Conservation (phyloP, 2,888 invertebrate genomes). For the Zootermopsis nevadensis region DNA sequence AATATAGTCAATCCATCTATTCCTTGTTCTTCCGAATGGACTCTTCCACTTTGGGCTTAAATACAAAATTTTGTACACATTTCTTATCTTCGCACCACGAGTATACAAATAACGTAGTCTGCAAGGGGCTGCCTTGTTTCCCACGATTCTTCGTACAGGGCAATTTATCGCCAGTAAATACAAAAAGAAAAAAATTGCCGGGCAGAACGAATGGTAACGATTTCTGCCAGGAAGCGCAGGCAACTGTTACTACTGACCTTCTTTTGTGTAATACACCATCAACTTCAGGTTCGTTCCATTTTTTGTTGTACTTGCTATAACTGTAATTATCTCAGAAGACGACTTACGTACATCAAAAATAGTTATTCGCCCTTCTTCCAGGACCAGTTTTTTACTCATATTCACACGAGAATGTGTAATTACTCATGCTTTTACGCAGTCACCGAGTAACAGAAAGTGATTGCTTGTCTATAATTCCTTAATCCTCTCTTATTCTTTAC, state of each 20-base stretch:
- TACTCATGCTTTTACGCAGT: not conserved
- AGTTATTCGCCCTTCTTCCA: not conserved
- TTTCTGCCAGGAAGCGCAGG: not conserved
- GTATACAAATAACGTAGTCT: too few relatives aligned
- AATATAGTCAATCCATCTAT: too few relatives aligned
- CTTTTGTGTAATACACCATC: not conserved
- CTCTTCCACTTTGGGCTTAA: too few relatives aligned
- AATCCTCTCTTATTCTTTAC: too few relatives aligned
- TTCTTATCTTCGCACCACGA: too few relatives aligned
- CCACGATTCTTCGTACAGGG: too few relatives aligned
- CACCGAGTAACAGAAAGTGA: not conserved
- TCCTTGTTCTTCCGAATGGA: too few relatives aligned
- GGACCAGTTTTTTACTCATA: not conserved
- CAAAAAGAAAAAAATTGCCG: too few relatives aligned
- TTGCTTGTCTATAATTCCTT: not conserved
- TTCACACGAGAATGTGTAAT: conserved; percentile 20
- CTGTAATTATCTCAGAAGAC: not conserved
- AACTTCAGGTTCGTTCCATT: not conserved
- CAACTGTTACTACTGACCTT: not conserved
- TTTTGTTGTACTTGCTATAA: not conserved
- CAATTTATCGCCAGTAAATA: too few relatives aligned
- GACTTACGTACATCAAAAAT: not conserved
- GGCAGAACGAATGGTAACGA: not conserved
- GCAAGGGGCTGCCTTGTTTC: too few relatives aligned
- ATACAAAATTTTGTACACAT: too few relatives aligned